A percentile compares a stretch with the other conserved stretches of the same genome.
These are phyloP conservation scores for Turdus rufiventris DNA, from an alignment of 2,113 vertebrate species.

Conservation along the genomic window DNA sequence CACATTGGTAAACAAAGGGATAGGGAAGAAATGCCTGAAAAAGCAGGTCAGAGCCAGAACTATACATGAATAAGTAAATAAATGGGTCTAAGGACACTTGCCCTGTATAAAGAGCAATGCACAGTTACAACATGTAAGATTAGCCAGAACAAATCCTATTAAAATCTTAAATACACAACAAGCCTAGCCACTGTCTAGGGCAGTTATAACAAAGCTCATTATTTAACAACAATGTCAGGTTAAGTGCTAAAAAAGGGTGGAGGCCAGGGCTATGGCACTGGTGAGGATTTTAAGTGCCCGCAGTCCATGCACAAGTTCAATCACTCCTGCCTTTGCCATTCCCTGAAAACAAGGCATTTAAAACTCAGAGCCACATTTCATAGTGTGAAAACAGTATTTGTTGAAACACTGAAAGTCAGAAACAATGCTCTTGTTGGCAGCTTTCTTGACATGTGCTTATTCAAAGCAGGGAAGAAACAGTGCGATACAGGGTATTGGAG, in stretches of 20 bases:
- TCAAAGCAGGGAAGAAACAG: background rate
- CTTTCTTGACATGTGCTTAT: background rate
- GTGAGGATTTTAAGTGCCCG: background rate
- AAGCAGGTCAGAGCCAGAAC: background rate
- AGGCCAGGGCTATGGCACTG: background rate
- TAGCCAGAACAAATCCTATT: conserved; percentile 20
- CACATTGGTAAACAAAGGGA: background rate
- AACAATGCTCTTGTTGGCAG: conserved; percentile 36
- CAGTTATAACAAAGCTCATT: background rate
- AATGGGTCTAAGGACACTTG: background rate
- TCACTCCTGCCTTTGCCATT: background rate
- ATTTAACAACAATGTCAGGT: background rate
- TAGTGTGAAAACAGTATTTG: background rate
- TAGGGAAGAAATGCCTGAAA: background rate
- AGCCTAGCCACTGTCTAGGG: background rate
- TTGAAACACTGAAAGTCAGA: conserved; percentile 14
- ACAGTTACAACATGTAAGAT: background rate
- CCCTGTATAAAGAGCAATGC: background rate
- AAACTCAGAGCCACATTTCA: background rate
- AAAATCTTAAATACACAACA: conserved; percentile 40
- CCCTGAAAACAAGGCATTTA: background rate
- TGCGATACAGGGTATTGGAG: background rate
- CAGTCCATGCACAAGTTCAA: background rate
- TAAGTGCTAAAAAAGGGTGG: background rate
- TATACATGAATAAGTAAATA: background rate